Base-by-base conservation (phyloP, 92 coral and sea anemone genomes). In the Heteractis magnifica region DNA sequence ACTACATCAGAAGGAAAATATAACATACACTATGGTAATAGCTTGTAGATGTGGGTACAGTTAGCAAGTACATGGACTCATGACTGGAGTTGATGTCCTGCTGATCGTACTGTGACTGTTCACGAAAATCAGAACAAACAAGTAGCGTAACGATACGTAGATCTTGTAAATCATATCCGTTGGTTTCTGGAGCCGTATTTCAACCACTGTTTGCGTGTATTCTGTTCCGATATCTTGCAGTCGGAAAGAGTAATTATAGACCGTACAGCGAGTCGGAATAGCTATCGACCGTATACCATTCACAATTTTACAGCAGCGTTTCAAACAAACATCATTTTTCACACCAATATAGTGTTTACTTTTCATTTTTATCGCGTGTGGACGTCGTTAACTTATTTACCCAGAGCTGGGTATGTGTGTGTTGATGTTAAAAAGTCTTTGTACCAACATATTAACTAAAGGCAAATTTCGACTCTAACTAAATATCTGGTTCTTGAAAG, bases 271-370 rank as follows among this genome's bases (percentile, higher is more conserved):
- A 23, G 76, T 26, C 76, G 48, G 72, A 75, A 48, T 76, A 6
- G 7, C 20, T 4, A 19, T 51, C 15, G 79, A 11, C 59, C 41
- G 19, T 48, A 15, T 11, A 41, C 4, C 7, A 1, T 4, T 49
- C 41, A 18, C 34, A 48, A 49, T 49, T 74, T 49, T 16, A 74
- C 21, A 52, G 4, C 59, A 50, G 11, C 41, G 9, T 11, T 62
- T 79, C 49, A 44, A 51, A 79, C 41, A 48, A 15, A 58, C 26
- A 21, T 18, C 16, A 56, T n/a, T 49, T 79, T 64, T n/a, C 83
- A 65, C 65, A 75, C 73, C 56, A 81, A 51, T 34, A 49, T 41
- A 64, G 20, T 81, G 64, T 81, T 81, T 81, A 81, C 77, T 79
- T 81, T 62, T 44, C 51, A 71, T 16, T 56, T 78, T 81, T 59